Evolutionary conservation across 2,113 vertebrate species (phyloP), one percentile per base, ranked within the genome.

Genomic region (Stegastes partitus): DNA sequence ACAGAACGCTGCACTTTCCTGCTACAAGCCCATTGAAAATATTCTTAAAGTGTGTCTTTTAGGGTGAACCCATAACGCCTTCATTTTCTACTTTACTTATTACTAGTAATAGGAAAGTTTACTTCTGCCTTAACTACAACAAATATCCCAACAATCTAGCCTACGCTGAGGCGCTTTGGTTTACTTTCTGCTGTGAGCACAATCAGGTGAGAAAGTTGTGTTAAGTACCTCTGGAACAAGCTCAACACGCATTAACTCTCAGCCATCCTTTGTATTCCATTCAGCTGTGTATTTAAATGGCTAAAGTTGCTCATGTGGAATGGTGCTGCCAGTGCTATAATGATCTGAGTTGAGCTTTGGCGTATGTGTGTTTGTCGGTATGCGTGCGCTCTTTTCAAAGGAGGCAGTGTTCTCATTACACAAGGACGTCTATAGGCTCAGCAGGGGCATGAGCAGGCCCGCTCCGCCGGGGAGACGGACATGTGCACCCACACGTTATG

Each of bases 231-330:
- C 45, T 74, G 47, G 16, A 81, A 72, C 50, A 64, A 63, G 39
- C 21, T 39, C 55, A 74, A 37, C 23, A 42, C 15, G 45, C 39
- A 66, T 74, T 73, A 22, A 74, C 65, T 74, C 56, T 54, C 64
- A 77, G 47, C 9, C 56, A 71, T 79, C 55, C 39, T 74, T 74
- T 47, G 56, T 49, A 55, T 74, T 79, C 47, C 54, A 61, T 63
- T 81, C 77, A 70, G 70, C 50, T 61, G 58, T 67, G 55, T 15
- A 50, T 55, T 70, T 83, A 79, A 80, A 80, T 68, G 74, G 31
- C 64, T 49, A 2, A 61, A 77, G 39, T 64, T 76, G 70, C 49
- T 77, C 51, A 61, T 77, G 69, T 77, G 53, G 53, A 87, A 79
- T 54, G 34, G 53, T 10, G 53, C 61, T 63, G 79, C 51, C 58